Evolutionary conservation across 2,797 vertebrate genomes (phyloP), one percentile per base, ranked within the genome.

Genomic region (Protonibea diacanthus): DNA sequence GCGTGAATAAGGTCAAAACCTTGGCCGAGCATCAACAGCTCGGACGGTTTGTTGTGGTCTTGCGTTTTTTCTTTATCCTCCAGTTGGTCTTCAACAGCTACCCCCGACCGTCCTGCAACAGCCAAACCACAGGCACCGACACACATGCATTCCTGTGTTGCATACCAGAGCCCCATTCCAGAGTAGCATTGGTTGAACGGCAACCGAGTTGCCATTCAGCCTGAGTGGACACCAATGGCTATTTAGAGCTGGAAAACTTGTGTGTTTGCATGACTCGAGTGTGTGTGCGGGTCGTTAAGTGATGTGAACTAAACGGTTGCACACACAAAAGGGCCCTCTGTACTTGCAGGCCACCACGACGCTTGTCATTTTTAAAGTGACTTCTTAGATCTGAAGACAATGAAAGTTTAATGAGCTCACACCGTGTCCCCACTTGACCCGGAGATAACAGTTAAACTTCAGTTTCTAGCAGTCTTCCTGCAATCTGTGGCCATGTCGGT

Each of bases 101-200:
- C 68, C 80, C 67, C 80, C 56, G 68, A 87, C 74, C 38, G 44
- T 63, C 76, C 64, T 69, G 82, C 83, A 81, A 25, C 78, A 78
- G 86, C 89, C 73, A 81, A 84, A 91, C 88, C 91, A 74, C 86
- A 91, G 70, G 81, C 85, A 86, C 45, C 76, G 61, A 59, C 81
- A 77, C 82, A 73, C 83, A 84, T 48, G 66, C 86, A 90, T 90
- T 90, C 90, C 90, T 84, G 60, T 59, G 40, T n/a, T 85, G 74
- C 89, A 92, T 89, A 88, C 83, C 83, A 80, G 47, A 85, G 55
- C 47, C 1, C 42, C 76, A 64, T 73, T 82, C 74, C 81, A 72
- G 44, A 83, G 76, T 77, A 77, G 86, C 80, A 66, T 21, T 78
- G 42, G 74, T 10, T 42, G 56, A 78, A 62, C 56, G 45, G 77